Conservation (phyloP, 2,113 vertebrate species). For the Neoarius graeffei region DNA sequence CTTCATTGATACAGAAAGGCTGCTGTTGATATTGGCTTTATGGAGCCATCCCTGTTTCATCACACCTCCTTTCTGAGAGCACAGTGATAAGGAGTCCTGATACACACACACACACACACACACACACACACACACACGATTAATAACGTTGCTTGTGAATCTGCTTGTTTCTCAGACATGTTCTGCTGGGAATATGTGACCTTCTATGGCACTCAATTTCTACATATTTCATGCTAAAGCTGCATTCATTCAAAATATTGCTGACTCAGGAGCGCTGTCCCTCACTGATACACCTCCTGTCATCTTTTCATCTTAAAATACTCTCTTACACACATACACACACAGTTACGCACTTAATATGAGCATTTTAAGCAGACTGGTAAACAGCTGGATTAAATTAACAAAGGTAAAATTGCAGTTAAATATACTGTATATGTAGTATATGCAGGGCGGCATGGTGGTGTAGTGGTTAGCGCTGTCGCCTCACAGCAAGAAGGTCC, state of each 20-base stretch:
- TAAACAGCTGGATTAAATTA: too few relatives aligned
- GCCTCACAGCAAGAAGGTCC: too few relatives aligned
- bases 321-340: background rate
- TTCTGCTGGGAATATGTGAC: background rate
- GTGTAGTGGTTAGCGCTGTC: too few relatives aligned
- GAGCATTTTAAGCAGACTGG: background rate
- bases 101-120: conserved; percentile 54
- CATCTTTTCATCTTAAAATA: background rate
- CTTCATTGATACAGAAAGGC: conserved; percentile 96
- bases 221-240: background rate
- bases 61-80: conserved; percentile 92
- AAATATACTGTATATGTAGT: background rate
- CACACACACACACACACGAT: conserved; percentile 27
- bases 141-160: background rate
- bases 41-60: conserved; percentile 97
- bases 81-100: conserved; percentile 88
- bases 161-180: background rate
- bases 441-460: too few relatives aligned
- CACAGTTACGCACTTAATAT: conserved; percentile 5
- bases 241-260: background rate
- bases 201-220: background rate
- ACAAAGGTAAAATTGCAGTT: too few relatives aligned
- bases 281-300: background rate
- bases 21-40: conserved; percentile 96
- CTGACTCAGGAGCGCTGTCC: conserved; percentile 12